Percentiles rank a stretch among this genome's conserved stretches.
phyloP scores from a whole-genome alignment of 2,113 vertebrate species.

The Pluvialis apricaria region DNA sequence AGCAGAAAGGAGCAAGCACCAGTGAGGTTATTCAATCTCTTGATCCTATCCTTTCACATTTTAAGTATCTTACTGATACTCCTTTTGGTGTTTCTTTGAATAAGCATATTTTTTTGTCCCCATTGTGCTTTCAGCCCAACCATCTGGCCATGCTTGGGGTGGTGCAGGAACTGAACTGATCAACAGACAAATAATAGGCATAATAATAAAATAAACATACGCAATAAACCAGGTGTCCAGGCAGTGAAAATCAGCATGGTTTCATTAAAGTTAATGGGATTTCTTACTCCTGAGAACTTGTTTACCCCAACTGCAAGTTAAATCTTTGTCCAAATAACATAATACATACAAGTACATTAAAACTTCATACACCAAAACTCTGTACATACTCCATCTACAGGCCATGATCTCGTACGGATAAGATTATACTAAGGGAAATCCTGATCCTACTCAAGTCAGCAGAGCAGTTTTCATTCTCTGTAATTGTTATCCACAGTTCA shows the following conservation, averaged over 20 bases:
- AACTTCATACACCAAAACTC: not conserved
- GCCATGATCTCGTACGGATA: not conserved
- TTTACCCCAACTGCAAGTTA: not conserved
- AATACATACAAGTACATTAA: not conserved
- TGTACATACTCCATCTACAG: not conserved
- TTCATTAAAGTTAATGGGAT: not conserved
- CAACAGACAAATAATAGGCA: not conserved
- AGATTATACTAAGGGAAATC: not conserved
- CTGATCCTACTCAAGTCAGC: not conserved
- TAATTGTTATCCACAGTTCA: rapidly evolving
- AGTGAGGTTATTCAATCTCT: too few relatives aligned
- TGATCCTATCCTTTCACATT: not conserved
- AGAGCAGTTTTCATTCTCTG: not conserved
- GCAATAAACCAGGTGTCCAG: not conserved
- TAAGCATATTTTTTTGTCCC: not conserved
- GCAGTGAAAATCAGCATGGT: not conserved
- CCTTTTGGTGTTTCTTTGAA: not conserved
- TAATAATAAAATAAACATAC: not conserved
- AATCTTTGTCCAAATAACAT: not conserved
- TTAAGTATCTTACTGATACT: not conserved
- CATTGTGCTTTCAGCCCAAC: not conserved
- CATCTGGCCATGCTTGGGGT: not conserved
- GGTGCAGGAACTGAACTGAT: not conserved
- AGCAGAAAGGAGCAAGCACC: not conserved
- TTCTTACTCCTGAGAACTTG: not conserved